Evolutionary conservation across 2,113 vertebrate species (phyloP), one percentile per base, ranked within the genome.

Genomic region (Morone saxatilis): DNA sequence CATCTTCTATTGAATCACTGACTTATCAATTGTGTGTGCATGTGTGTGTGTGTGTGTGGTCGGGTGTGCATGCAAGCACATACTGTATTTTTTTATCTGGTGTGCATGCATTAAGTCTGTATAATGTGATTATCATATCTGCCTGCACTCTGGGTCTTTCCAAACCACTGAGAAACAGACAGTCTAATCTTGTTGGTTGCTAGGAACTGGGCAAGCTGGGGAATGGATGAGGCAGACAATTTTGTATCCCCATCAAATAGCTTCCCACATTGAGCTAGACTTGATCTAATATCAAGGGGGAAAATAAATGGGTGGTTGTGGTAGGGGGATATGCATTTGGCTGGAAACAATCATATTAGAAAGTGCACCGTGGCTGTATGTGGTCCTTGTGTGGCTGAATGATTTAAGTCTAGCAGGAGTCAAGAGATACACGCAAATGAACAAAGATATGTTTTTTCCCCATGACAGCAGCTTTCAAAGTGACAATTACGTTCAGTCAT

Each of bases 141-240:
- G 81, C 76, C 87, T 85, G 85, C 59, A 88, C 89, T 92, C 88
- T 1, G 71, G 77, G 47, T 85, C 89, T 88, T 78, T 82, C 84
- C 67, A 80, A 89, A 87, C 83, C 86, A 54, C 68, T 0, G 78
- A 84, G 72, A 91, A 89, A 91, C 90, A 89, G 88, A 90, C 67
- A 45, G 87, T 65, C 86, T 93, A 93, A 94, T 93, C 91, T 89
- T 6, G 71, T 91, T 91, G 92, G 92, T 93, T 92, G 89, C 92
- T 91, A 93, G 91, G 92, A 93, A 88, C 82, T 90, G 91, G 22
- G 3, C n/a, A 41, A 92, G 85, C 86, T 56, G 61, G 87, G 76
- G 86, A 89, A 88, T 78, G 89, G 89, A 88, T 54, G 76, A 83
- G 89, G 66, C 80, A 59, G 83, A 87, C 83, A n/a, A 76, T 86